Evolutionary conservation across 2,113 vertebrate species (phyloP), one percentile per base, ranked within the genome.

Genomic region (Spea bombifrons): DNA sequence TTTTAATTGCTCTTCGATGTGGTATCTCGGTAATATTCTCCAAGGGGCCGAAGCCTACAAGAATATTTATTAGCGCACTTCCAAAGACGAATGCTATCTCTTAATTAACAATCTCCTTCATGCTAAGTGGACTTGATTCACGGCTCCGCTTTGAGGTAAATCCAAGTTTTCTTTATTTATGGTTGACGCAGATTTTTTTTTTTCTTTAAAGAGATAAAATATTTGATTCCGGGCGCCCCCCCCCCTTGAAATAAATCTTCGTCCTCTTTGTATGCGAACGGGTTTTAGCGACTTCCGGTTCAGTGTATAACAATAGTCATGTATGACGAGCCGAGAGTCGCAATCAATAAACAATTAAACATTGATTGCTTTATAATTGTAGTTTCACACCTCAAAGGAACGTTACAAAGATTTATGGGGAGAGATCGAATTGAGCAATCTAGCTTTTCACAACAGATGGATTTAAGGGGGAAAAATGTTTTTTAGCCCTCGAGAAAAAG

Each of bases 71-170:
- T 78, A 72, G 61, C n/a, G 46, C 57, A 71, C 68, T 71, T 78
- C 72, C 59, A 50, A 10, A 66, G 77, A 66, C 70, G 67, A 73
- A 79, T 64, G 63, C 12, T 73, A 66, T 55, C 69, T 55, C 77
- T 79, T 79, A 79, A 79, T 79, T 79, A 79, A 66, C 77, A 6
- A 79, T 79, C 77, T 79, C 69, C 77, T 73, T 79, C 77, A 66
- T 79, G 77, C 70, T 73, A 79, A 79, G 70, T 79, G 70, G 61
- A 73, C 70, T 79, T 55, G 70, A 79, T 79, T 73, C 77, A 72
- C 49, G 2, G n/a, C 70, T 64, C 30, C 5, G 61, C 61, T 75
- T 30, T 5, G 61, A 75, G 73, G 63, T 17, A 73, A 73, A 73
- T 66, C 61, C 61, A 30, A 12, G 8, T 66, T 47, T 71, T 71